Percentiles rank a stretch among this genome's conserved stretches.
Conservation (phyloP, 2,888 invertebrate species). For the Gnatocerus cornutus region DNA sequence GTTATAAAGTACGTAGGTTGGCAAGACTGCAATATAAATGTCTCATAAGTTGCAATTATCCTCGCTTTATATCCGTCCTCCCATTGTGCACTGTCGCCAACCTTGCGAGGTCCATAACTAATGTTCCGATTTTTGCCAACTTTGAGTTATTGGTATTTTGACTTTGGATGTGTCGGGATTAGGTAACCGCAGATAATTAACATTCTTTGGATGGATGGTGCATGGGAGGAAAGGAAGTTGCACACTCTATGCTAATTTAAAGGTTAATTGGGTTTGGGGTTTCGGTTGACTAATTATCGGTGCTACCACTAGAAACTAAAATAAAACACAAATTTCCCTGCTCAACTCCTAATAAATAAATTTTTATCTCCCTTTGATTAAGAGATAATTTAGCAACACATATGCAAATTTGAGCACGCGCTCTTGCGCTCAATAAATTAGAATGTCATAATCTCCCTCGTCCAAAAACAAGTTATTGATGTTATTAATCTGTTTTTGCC, state of each 20-base stretch:
- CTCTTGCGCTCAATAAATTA: conserved; percentile 26
- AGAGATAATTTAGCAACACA: conserved; percentile 18
- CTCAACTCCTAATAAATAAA: no score
- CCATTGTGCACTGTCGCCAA: conserved; percentile 67
- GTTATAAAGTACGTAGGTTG: conserved; percentile 66
- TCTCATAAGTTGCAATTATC: conserved; percentile 71
- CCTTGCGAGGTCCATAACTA: conserved; percentile 61
- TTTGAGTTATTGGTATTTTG: conserved; percentile 41
- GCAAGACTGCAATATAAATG: conserved; percentile 67
- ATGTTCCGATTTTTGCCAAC: conserved; percentile 49
- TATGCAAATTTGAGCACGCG: conserved; percentile 30
- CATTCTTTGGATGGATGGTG: conserved; percentile 18
- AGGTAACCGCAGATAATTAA: conserved; percentile 26
- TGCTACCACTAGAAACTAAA: no score
- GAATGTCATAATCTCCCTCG: conserved; percentile 13
- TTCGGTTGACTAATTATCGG: conserved; percentile 28
- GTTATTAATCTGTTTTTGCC: conserved; percentile 4
- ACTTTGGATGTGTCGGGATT: conserved; percentile 12
- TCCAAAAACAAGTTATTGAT: background rate
- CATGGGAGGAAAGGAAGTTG: conserved; percentile 20
- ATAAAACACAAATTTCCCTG: no score
- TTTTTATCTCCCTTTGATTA: background rate
- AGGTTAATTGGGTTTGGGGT: conserved; percentile 9
- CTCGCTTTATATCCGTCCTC: conserved; percentile 69
- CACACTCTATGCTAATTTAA: conserved; percentile 14